Evolutionary conservation across 2,113 vertebrate genomes (phyloP).

Genomic region (Jacana jacana): DNA sequence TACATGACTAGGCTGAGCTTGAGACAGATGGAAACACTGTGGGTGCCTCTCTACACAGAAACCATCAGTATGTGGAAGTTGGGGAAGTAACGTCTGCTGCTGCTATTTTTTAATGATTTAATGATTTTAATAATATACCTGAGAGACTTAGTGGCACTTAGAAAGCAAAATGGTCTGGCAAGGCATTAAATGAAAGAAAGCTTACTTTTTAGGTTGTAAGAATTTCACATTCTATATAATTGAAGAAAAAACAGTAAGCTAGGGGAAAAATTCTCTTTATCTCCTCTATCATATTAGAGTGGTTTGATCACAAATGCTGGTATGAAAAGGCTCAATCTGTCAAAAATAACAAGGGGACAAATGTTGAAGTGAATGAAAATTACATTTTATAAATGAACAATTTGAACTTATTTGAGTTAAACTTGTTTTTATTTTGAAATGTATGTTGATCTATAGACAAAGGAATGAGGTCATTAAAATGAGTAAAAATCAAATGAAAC

Average conservation of each 20-base stretch:
- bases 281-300: neutral
- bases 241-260: neutral
- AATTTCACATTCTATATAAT: neutral
- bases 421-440: neutral
- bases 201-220: neutral
- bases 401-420: neutral
- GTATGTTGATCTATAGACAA: neutral
- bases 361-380: neutral
- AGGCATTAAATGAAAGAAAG: neutral
- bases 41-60: neutral
- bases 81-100: neutral
- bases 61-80: neutral
- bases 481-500: neutral
- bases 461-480: neutral
- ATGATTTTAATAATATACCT: neutral
- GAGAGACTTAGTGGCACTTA: neutral
- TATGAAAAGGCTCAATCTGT: neutral
- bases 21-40: slow-evolving; percentile 23
- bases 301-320: neutral
- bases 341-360: neutral
- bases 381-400: neutral
- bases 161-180: neutral
- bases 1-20: neutral
- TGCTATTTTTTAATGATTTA: neutral
- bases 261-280: neutral